These are phyloP conservation scores for Zhuqinia jingwanae DNA, from an alignment of 2,888 invertebrate genomes.

Conservation along the genomic window DNA sequence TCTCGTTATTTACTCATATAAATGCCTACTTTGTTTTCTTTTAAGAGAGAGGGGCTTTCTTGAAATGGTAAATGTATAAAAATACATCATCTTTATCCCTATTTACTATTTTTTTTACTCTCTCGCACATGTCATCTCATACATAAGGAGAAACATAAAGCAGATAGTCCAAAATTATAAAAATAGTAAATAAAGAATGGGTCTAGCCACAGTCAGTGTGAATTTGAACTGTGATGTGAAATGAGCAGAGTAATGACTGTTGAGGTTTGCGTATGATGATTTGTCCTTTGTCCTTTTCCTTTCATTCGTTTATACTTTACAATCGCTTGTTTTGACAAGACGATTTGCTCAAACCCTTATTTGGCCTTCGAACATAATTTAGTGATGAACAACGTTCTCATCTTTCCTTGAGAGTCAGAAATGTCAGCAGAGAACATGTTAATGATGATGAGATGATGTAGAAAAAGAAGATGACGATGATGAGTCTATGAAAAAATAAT, in stretches of 20 bases:
- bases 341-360: slow-evolving; percentile 63
- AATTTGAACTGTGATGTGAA: slow-evolving; percentile 29
- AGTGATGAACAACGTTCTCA: slow-evolving; percentile 52
- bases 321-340: slow-evolving; percentile 58
- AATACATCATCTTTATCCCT: not conserved
- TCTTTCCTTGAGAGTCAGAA: slow-evolving; percentile 43
- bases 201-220: slow-evolving; percentile 6
- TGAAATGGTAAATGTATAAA: slow-evolving; percentile 15
- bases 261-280: slow-evolving; percentile 31
- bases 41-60: slow-evolving; percentile 24
- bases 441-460: slow-evolving; percentile 27
- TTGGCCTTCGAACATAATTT: slow-evolving; percentile 67
- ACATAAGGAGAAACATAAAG: slow-evolving; percentile 8
- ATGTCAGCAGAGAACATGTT: not conserved
- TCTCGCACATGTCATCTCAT: slow-evolving; percentile 31
- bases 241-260: slow-evolving; percentile 26
- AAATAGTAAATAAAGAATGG: slow-evolving; percentile 19
- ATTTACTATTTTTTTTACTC: slow-evolving; percentile 29
- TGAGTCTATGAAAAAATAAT: slow-evolving; percentile 61
- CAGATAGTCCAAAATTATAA: slow-evolving; percentile 11
- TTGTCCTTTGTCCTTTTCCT: slow-evolving; percentile 52
- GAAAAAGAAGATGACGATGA: slow-evolving; percentile 50
- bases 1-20: slow-evolving; percentile 6
- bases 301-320: slow-evolving; percentile 45
- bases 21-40: slow-evolving; percentile 9